A percentile compares a stretch with the other conserved stretches of the same genome.
Evolutionary conservation across 2,113 vertebrate genomes (phyloP).

Genomic region (Mus pahari): DNA sequence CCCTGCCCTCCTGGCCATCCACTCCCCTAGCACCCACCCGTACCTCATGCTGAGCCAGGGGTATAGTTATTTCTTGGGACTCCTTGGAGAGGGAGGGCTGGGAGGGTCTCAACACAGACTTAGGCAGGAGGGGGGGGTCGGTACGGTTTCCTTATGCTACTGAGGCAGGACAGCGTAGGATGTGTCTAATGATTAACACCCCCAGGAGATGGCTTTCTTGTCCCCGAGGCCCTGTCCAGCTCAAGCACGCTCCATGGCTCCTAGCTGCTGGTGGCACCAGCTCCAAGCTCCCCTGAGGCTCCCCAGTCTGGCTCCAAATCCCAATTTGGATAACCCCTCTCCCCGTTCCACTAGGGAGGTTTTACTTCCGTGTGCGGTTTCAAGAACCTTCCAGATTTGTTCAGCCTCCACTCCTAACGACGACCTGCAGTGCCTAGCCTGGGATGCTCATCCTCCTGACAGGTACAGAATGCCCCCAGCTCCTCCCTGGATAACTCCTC

Average conservation of each 20-base stretch:
- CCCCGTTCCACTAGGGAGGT: background rate
- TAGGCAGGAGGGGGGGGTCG: background rate
- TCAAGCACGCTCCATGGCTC: background rate
- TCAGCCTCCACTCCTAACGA: background rate
- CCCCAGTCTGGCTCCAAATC: background rate
- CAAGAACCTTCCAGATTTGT: background rate
- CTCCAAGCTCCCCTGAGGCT: background rate
- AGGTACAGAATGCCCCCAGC: background rate
- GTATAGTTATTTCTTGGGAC: background rate
- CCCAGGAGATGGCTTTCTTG: background rate
- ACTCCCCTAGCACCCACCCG: fast-evolving
- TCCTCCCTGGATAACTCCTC: fast-evolving
- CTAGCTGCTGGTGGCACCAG: background rate
- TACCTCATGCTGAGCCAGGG: background rate
- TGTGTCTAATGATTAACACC: too few species aligned
- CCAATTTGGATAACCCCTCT: background rate
- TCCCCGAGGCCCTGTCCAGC: background rate
- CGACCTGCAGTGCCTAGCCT: too few species aligned
- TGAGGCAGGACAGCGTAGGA: background rate
- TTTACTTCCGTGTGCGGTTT: fast-evolving
- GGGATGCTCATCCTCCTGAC: background rate
- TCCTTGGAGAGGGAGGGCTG: background rate
- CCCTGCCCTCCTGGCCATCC: background rate
- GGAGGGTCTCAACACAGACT: too few species aligned
- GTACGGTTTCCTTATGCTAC: too few species aligned